These are phyloP conservation scores for Bucco capensis DNA, from an alignment of 2,113 vertebrate species.

Conservation along the genomic window DNA sequence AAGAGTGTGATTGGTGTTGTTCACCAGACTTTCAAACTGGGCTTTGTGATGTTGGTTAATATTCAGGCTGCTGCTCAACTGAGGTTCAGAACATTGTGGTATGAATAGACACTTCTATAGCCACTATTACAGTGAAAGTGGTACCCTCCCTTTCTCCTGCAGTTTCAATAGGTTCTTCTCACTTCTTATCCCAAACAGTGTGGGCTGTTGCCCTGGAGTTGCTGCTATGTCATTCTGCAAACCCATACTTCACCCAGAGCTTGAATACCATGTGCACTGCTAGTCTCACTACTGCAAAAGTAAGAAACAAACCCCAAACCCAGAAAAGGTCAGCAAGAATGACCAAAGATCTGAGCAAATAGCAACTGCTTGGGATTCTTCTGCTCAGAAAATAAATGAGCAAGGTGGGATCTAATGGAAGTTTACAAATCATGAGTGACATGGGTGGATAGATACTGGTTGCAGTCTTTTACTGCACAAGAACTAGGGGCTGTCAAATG, in stretches of 20 bases:
- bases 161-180: not conserved
- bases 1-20: not conserved
- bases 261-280: not conserved
- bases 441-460: rapidly evolving
- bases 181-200: rapidly evolving
- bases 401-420: not conserved
- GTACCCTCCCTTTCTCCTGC: not conserved
- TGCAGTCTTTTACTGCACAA: not conserved
- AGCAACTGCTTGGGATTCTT: not conserved
- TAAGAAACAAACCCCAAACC: not conserved
- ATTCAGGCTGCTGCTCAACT: not conserved
- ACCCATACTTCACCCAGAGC: not conserved
- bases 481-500: not conserved
- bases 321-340: not conserved
- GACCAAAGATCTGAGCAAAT: not conserved
- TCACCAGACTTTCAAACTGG: not conserved
- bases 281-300: not conserved
- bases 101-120: not conserved
- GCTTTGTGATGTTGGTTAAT: not conserved
- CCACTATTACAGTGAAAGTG: not conserved
- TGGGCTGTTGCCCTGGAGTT: not conserved
- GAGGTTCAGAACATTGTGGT: not conserved
- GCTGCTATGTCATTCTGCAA: not conserved
- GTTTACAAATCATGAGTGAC: not conserved
- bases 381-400: not conserved